A percentile compares a stretch with the other conserved stretches of the same genome.
Conservation (phyloP, 1,140 invertebrate genomes). For the Cherax destructor region DNA sequence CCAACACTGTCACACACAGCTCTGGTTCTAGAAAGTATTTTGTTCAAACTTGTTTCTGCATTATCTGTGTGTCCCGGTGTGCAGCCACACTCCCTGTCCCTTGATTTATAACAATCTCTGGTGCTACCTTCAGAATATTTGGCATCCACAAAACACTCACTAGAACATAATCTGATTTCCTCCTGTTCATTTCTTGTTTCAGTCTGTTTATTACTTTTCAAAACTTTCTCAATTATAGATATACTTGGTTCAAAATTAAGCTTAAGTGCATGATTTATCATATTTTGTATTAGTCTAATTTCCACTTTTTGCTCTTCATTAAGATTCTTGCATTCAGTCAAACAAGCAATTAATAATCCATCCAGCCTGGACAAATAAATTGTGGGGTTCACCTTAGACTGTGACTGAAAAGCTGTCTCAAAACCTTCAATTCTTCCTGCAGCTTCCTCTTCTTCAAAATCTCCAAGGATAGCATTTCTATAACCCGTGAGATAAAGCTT, state of each 20-base stretch:
- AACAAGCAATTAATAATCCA: constrained; percentile 4
- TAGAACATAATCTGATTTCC: not conserved
- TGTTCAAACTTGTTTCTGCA: not conserved
- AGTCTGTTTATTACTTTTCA: no score
- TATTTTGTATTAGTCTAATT: not conserved
- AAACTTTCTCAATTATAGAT: not conserved
- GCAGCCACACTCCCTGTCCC: not conserved
- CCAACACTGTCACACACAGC: not conserved
- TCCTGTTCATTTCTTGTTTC: not conserved
- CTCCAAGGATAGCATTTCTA: constrained; percentile 25
- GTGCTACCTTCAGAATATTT: not conserved
- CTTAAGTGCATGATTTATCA: not conserved
- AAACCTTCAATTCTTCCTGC: constrained; percentile 9
- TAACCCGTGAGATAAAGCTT: constrained; percentile 21
- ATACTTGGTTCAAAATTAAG: not conserved
- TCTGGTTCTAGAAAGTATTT: not conserved
- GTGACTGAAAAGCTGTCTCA: not conserved
- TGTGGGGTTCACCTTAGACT: constrained; percentile 19
- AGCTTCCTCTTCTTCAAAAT: constrained; percentile 33
- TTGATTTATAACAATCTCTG: not conserved
- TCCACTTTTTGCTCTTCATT: not conserved
- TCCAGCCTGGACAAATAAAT: constrained; percentile 14
- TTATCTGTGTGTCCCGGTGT: not conserved
- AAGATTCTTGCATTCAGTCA: constrained; percentile 3
- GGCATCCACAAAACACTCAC: not conserved